A percentile compares a stretch with the other conserved stretches of the same genome.
Evolutionary conservation across 2,888 invertebrate genomes (phyloP).

Genomic region (Drosophila neonasuta): DNA sequence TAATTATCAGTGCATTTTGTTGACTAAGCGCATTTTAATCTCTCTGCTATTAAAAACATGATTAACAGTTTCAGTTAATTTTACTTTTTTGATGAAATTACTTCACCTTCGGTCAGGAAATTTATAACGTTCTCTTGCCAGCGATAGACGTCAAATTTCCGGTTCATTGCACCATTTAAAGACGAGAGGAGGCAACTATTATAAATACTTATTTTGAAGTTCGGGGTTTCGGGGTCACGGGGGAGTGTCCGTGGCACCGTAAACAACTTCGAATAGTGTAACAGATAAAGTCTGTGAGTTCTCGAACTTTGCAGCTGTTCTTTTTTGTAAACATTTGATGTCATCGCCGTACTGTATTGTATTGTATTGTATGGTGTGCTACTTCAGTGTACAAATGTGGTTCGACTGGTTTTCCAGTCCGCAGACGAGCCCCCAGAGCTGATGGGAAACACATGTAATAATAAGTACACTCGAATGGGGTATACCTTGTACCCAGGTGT

Average conservation of each 20-base stretch:
- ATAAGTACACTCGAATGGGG: not conserved
- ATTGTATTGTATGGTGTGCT: not conserved
- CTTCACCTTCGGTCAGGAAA: not conserved
- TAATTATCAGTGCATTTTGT: not conserved
- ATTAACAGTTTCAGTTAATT: not conserved
- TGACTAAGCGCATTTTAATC: not conserved
- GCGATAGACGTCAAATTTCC: not conserved
- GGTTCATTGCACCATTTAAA: conserved; percentile 7
- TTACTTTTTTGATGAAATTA: not conserved
- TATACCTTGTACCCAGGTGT: not conserved
- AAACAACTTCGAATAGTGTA: not conserved
- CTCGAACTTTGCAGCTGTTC: conserved; percentile 2
- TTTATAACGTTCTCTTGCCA: not conserved
- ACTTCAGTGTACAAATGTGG: not conserved
- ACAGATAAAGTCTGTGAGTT: not conserved
- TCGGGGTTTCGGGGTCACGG: conserved; percentile 2
- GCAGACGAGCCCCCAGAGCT: conserved; percentile 9
- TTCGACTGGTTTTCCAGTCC: conserved; percentile 6
- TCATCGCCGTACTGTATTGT: not conserved
- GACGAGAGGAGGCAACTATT: not conserved
- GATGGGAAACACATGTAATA: not conserved
- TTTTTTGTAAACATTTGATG: conserved; percentile 1
- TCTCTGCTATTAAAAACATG: not conserved
- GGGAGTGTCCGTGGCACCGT: conserved; percentile 6
- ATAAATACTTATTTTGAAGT: not conserved